phyloP scores from a whole-genome alignment of 2,797 vertebrate genomes.

The Kryptopterus vitreolus region DNA sequence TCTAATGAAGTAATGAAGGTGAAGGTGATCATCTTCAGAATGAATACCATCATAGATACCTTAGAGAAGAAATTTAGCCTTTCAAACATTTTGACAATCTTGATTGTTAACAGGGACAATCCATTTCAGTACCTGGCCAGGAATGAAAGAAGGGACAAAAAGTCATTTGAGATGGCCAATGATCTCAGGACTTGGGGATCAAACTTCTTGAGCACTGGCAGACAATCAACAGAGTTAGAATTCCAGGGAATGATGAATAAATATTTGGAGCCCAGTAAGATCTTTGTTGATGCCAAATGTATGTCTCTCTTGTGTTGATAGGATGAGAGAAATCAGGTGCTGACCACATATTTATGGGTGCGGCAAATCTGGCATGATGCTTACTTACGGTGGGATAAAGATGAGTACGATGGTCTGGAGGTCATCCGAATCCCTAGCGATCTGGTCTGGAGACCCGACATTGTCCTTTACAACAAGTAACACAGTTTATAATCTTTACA shows the following conservation, averaged over 20 bases:
- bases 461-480: constrained; percentile 98
- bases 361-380: constrained; percentile 92
- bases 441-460: constrained; percentile 96
- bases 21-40: too few species aligned
- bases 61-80: too few species aligned
- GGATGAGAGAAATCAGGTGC: constrained; percentile 96
- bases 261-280: too few species aligned
- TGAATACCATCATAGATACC: too few species aligned
- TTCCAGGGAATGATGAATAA: background rate
- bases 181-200: too few species aligned
- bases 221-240: background rate
- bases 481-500: constrained; percentile 47
- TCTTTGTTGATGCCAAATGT: background rate
- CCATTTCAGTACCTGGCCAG: too few species aligned
- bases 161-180: too few species aligned
- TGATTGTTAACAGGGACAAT: too few species aligned
- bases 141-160: too few species aligned
- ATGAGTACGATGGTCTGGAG: constrained; percentile 91
- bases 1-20: too few species aligned
- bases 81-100: too few species aligned
- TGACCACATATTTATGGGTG: constrained; percentile 95
- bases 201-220: background rate
- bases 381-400: constrained; percentile 90
- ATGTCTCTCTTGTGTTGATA: constrained; percentile 57
- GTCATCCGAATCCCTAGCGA: constrained; percentile 94